phyloP scores from a whole-genome alignment of 2,113 vertebrate genomes.

The Cinclus mexicanus region DNA sequence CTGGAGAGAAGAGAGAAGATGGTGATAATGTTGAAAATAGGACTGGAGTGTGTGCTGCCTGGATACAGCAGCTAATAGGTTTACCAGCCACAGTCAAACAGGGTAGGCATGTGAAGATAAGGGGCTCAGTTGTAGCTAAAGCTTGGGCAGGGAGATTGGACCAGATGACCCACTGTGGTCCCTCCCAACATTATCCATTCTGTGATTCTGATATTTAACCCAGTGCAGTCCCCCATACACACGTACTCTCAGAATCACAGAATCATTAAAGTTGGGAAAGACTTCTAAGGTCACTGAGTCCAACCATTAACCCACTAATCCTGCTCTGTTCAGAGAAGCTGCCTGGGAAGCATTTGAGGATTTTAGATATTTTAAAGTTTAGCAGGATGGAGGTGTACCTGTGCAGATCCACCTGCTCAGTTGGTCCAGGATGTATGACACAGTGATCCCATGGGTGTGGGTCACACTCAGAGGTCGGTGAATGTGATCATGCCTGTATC shows the following conservation, averaged over 20 bases:
- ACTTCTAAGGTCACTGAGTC: background rate
- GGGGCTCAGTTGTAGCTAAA: background rate
- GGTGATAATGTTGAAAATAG: background rate
- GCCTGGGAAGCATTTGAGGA: background rate
- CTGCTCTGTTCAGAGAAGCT: background rate
- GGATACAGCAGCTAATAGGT: background rate
- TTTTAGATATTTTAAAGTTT: background rate
- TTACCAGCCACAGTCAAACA: background rate
- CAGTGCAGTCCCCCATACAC: background rate
- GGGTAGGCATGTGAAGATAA: background rate
- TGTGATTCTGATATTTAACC: background rate
- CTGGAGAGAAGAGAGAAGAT: background rate
- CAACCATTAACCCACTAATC: background rate
- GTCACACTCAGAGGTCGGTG: background rate
- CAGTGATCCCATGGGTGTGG: accelerated
- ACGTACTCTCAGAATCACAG: background rate
- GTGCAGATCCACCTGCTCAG: background rate
- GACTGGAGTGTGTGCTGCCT: background rate
- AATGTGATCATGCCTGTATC: background rate
- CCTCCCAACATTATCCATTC: background rate
- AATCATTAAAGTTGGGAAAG: background rate
- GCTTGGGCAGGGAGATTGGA: background rate
- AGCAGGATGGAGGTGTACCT: background rate
- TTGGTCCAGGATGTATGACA: accelerated
- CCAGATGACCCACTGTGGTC: background rate